Conservation (phyloP, 2,113 vertebrate species). For the Archocentrus centrarchus region DNA sequence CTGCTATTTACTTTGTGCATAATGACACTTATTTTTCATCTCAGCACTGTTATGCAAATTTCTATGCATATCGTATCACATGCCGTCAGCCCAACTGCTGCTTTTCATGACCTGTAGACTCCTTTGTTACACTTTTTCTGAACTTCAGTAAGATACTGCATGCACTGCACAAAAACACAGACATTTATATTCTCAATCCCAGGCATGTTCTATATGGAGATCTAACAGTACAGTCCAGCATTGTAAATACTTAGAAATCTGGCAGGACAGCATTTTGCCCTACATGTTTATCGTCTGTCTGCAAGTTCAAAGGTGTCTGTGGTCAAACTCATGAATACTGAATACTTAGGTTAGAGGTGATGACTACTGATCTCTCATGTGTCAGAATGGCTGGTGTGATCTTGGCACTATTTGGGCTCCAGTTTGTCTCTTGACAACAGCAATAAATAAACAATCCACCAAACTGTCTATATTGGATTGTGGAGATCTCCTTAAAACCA, state of each 20-base stretch:
- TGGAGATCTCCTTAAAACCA: constrained; percentile 4
- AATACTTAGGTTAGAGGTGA: not conserved
- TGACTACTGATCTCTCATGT: not conserved
- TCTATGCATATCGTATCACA: not conserved
- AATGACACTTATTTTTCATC: not conserved
- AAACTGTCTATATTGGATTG: constrained; percentile 4
- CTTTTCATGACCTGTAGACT: not conserved
- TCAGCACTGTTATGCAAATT: not conserved
- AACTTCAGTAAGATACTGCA: not conserved
- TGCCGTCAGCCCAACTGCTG: not conserved
- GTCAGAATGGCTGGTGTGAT: not conserved
- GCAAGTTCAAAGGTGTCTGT: not conserved
- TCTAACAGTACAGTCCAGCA: not conserved
- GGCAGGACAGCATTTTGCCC: not conserved
- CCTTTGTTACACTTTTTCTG: not conserved
- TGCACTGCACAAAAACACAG: too few species aligned
- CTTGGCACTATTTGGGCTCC: not conserved
- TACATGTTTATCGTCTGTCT: not conserved
- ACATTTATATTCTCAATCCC: not conserved
- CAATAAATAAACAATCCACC: not conserved
- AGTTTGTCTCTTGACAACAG: not conserved
- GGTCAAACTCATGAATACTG: not conserved
- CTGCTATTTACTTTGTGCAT: not conserved
- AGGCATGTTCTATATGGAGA: too few species aligned
- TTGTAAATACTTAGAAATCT: not conserved